A percentile compares a stretch with the other conserved stretches of the same genome.
Conservation (phyloP, 2,888 invertebrate species). For the Leptopilina myrica region DNA sequence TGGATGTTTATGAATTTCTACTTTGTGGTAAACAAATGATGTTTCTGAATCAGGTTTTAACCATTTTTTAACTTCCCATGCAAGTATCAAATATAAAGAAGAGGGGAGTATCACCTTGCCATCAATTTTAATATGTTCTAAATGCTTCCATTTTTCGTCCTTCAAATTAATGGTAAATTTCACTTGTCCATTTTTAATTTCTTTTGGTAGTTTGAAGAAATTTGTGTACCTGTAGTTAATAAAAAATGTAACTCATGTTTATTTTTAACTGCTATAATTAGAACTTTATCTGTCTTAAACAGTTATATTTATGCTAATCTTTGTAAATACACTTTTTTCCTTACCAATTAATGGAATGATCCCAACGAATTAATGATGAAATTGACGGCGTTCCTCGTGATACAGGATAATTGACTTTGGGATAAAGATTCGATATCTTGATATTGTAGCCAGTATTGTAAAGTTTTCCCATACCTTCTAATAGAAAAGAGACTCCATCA, state of each 20-base stretch:
- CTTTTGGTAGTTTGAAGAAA: slow-evolving; percentile 65
- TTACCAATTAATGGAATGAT: slow-evolving; percentile 57
- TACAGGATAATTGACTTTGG: slow-evolving; percentile 78
- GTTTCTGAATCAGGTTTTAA: slow-evolving; percentile 73
- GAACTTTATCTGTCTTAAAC: slow-evolving; percentile 61
- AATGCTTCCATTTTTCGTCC: slow-evolving; percentile 73
- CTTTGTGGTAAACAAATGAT: slow-evolving; percentile 67
- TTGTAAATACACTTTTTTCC: neutral
- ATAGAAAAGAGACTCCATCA: slow-evolving; percentile 67
- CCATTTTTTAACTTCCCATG: slow-evolving; percentile 78
- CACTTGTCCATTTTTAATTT: slow-evolving; percentile 59
- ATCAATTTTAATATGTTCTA: slow-evolving; percentile 79
- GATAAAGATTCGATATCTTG: slow-evolving; percentile 78
- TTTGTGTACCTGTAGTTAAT: slow-evolving; percentile 74
- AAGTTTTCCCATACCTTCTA: slow-evolving; percentile 77
- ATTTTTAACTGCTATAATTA: too few species aligned
- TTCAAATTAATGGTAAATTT: slow-evolving; percentile 64
- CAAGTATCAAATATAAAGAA: slow-evolving; percentile 78
- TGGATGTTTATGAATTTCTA: slow-evolving; percentile 76
- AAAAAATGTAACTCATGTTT: too few species aligned
- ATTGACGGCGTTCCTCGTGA: slow-evolving; percentile 79
- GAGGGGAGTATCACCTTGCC: slow-evolving; percentile 81
- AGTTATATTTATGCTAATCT: slow-evolving; percentile 56
- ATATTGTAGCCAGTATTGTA: slow-evolving; percentile 79
- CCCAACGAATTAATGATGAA: slow-evolving; percentile 71